Evolutionary conservation across 2,113 vertebrate species (phyloP).

Genomic region (Patagioenas fasciata): DNA sequence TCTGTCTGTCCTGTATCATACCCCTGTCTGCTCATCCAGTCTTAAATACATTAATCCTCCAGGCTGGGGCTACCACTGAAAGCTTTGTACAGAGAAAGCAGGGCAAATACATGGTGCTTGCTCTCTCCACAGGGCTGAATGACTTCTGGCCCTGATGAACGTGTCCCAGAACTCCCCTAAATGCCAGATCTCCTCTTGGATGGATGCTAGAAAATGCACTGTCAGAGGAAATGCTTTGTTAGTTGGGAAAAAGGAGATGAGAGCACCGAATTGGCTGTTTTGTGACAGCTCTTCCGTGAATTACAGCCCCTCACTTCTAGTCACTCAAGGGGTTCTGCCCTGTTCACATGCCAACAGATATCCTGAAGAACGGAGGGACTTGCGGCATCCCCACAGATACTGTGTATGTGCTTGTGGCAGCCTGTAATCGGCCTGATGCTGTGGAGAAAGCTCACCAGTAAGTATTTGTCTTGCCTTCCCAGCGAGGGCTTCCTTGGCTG

Average conservation of each 20-base stretch:
- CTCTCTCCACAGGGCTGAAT: neutral
- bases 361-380: slow-evolving; percentile 86
- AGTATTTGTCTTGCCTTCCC: slow-evolving; percentile 6
- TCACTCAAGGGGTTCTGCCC: neutral
- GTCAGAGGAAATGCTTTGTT: neutral
- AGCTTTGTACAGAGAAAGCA: neutral
- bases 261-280: neutral
- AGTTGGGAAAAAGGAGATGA: neutral
- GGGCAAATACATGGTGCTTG: neutral
- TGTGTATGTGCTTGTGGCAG: slow-evolving; percentile 89
- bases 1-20: neutral
- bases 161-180: neutral
- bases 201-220: neutral
- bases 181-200: neutral
- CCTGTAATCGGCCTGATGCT: slow-evolving; percentile 85
- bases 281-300: neutral
- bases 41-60: neutral
- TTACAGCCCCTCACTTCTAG: neutral
- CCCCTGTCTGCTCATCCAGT: neutral
- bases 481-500: neutral
- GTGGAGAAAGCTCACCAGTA: slow-evolving; percentile 88
- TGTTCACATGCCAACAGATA: slow-evolving; percentile 72
- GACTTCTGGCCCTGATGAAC: neutral
- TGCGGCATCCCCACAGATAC: slow-evolving; percentile 91
- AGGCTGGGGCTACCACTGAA: neutral